Conservation (phyloP, 92 coral and sea anemone species). For the Heteractis magnifica region DNA sequence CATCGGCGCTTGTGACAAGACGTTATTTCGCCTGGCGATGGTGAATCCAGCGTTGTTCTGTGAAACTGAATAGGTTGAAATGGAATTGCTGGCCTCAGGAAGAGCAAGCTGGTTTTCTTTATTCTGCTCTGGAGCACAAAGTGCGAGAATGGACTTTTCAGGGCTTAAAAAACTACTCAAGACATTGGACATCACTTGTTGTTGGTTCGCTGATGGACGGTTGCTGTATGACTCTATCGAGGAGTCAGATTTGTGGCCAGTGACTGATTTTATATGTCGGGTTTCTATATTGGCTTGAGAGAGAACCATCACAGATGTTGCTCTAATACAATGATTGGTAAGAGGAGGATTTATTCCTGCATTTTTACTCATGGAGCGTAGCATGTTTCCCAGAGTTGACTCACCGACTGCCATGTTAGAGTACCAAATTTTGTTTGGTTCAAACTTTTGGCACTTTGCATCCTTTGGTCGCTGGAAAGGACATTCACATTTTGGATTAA, state of each 20-base stretch:
- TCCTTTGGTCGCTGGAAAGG: slow-evolving; percentile 49
- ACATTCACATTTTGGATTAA: slow-evolving; percentile 38
- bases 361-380: slow-evolving; percentile 23
- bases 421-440: slow-evolving; percentile 37
- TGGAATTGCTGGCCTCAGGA: no score
- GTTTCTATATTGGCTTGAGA: slow-evolving; percentile 33
- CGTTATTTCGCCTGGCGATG: no score
- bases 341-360: slow-evolving; percentile 50
- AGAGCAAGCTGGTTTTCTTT: no score
- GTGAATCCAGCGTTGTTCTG: no score
- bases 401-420: slow-evolving; percentile 41
- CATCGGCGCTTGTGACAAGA: no score
- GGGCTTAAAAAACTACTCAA: no score
- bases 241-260: slow-evolving; percentile 52
- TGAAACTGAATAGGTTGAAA: no score
- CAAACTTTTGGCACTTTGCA: slow-evolving; percentile 13
- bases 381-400: slow-evolving; percentile 37
- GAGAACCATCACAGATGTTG: slow-evolving; percentile 51
- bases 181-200: no score
- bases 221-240: slow-evolving; percentile 55
- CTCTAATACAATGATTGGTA: slow-evolving; percentile 57
- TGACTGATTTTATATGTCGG: slow-evolving; percentile 50
- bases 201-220: slow-evolving; percentile 35
- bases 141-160: no score
- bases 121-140: no score